Percentiles rank a stretch among this genome's conserved stretches.
phyloP scores from a whole-genome alignment of 35 echinoderm and acorn worm genomes.

The Hemicentrotus pulcherrimus region DNA sequence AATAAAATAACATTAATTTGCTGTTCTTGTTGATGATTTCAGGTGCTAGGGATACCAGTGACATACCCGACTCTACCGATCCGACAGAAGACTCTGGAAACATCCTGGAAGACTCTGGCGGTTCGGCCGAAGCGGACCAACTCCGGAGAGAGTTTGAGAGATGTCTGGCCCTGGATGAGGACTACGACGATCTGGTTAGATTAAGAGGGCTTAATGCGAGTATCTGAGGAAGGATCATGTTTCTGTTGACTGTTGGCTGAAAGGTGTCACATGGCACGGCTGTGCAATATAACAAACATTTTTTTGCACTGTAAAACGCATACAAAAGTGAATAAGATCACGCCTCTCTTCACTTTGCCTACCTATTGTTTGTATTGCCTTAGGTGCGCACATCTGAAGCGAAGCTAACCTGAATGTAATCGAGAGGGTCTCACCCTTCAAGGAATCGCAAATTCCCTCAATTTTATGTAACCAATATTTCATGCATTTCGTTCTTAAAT shows the following conservation, averaged over 20 bases:
- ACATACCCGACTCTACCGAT: background rate
- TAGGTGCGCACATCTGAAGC: too few relatives aligned
- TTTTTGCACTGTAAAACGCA: too few relatives aligned
- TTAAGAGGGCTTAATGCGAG: constrained; percentile 26
- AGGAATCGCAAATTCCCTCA: too few relatives aligned
- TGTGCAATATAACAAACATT: background rate
- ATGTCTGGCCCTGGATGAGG: constrained; percentile 29
- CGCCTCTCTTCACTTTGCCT: too few relatives aligned
- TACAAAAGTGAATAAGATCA: too few relatives aligned
- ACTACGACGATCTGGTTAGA: constrained; percentile 10
- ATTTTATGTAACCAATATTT: too few relatives aligned
- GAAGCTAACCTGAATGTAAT: too few relatives aligned
- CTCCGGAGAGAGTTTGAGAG: constrained; percentile 29
- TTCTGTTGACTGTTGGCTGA: background rate
- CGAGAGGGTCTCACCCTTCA: too few relatives aligned
- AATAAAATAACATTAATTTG: too few relatives aligned
- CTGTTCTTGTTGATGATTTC: background rate
- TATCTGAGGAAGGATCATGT: background rate
- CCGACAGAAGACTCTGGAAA: background rate
- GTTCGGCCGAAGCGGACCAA: constrained; percentile 22
- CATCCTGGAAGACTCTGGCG: constrained; percentile 23
- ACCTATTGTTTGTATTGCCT: too few relatives aligned
- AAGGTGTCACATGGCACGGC: background rate
- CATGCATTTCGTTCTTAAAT: too few relatives aligned
- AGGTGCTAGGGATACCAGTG: background rate